Conservation (phyloP, 92 coral and sea anemone genomes). For the Porites rus region DNA sequence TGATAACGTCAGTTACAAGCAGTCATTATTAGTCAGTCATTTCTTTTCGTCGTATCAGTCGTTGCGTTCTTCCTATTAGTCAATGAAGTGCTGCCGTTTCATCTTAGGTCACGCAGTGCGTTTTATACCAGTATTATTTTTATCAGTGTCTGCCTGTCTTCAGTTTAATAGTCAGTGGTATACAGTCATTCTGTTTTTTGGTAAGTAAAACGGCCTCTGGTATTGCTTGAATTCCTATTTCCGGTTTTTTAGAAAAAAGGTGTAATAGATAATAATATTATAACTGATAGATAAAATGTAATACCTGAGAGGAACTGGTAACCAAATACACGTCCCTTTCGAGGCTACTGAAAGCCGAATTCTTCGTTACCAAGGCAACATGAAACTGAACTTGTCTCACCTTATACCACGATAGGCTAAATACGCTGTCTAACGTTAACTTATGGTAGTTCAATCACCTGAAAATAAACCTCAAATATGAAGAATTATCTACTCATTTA, state of each 20-base stretch:
- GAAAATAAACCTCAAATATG: constrained; percentile 20
- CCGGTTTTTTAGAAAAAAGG: neutral
- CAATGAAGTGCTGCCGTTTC: too few species aligned
- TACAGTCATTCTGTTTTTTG: neutral
- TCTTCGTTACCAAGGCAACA: constrained; percentile 10
- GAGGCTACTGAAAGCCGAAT: neutral
- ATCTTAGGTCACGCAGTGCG: too few species aligned
- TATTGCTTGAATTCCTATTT: neutral
- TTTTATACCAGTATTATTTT: too few species aligned
- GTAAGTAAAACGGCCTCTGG: neutral
- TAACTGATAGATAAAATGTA: neutral
- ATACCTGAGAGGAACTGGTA: neutral
- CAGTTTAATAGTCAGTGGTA: too few species aligned
- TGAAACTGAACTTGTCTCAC: constrained; percentile 19
- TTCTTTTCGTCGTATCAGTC: too few species aligned
- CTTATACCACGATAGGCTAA: neutral
- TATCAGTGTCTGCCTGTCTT: too few species aligned
- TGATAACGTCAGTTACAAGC: too few species aligned
- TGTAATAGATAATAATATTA: neutral
- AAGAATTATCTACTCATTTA: neutral
- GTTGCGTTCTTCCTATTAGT: too few species aligned
- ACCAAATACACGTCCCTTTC: neutral
- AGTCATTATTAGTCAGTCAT: too few species aligned
- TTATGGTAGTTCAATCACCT: constrained; percentile 14
- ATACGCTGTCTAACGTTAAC: constrained; percentile 5